Base-by-base conservation (phyloP, 1,140 invertebrate genomes). In the Triops longicaudatus region DNA sequence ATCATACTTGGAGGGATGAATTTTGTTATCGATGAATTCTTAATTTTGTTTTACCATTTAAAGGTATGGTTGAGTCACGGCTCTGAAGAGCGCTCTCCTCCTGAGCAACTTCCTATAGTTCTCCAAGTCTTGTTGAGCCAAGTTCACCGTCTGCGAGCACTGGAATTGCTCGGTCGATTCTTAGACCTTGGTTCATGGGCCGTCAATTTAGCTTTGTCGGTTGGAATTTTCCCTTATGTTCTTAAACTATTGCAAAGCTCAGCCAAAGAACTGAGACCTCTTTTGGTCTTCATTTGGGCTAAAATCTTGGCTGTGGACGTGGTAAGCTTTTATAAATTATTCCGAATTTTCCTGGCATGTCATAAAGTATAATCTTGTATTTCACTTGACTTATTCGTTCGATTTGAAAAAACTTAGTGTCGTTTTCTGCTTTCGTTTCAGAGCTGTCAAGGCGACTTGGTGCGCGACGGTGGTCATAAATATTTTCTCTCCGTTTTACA, bases 151-250 rank as follows among this genome's bases (percentile, higher is more conserved):
- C 87, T 98, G 79, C 87, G 96, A 81, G 98, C 98, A 6, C 86
- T 99, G 77, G 96, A 99, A 83, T 87, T 99, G 41, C 87, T 99
- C 5, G 96, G 95, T n/a, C 88, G 91, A 79, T 99, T 99, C 85
- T 87, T 99, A 26, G 96, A 99, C 83, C 88, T 99, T 28, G 98
- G 98, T 26, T 91, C 95, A 1, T 98, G 96, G 95, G 97, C 98
- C 22, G 97, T 99, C 1, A 96, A 96, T 85, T 87, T 97, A 79
- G 96, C 97, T 43, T 87, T 99, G 14, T 95, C 94, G 74, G 98
- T 99, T 50, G 98, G 98, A 79, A 99, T 99, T 80, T 99, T 99
- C 85, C 98, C 98, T 4, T 99, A 99, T 85, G 96, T 99, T 79
- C 87, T 99, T 10, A 98, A 98, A 79, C 85, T 99, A 77, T 86